These are phyloP conservation scores for Rhopalosiphum padi DNA, from an alignment of 1,140 invertebrate genomes.

Conservation along the genomic window DNA sequence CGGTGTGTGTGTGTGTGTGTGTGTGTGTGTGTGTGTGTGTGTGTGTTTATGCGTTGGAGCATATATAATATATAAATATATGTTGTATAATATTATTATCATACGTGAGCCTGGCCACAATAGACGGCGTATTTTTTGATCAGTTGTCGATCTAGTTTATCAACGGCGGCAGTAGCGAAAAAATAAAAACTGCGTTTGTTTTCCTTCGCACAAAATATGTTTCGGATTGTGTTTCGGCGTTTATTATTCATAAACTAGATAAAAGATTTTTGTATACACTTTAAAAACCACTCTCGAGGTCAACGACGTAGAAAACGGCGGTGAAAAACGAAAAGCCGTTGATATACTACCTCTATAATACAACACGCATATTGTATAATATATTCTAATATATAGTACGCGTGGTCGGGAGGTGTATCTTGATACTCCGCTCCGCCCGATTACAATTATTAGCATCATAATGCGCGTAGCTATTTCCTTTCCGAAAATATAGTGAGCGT, in stretches of 20 bases:
- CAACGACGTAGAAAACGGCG: not conserved
- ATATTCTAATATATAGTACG: not conserved
- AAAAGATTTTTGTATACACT: not conserved
- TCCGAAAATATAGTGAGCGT: not conserved
- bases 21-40: not conserved
- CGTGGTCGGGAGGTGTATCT: not conserved
- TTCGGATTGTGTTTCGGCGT: not conserved
- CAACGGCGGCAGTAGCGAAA: not conserved
- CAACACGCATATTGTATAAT: not conserved
- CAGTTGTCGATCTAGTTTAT: not conserved
- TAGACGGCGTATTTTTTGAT: not conserved
- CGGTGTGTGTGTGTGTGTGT: not conserved
- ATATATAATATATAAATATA: not conserved
- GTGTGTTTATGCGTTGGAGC: not conserved
- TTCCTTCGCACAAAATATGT: not conserved
- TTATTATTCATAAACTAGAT: slow-evolving; percentile 19
- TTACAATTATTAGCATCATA: not conserved
- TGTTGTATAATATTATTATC: not conserved
- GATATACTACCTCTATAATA: not conserved
- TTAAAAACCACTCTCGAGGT: not conserved
- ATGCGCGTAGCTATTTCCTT: not conserved
- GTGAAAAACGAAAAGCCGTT: not conserved
- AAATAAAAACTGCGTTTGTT: not conserved
- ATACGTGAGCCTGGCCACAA: not conserved
- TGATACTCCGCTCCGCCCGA: not conserved